Conservation (phyloP, 2,113 vertebrate genomes). For the Morone saxatilis region DNA sequence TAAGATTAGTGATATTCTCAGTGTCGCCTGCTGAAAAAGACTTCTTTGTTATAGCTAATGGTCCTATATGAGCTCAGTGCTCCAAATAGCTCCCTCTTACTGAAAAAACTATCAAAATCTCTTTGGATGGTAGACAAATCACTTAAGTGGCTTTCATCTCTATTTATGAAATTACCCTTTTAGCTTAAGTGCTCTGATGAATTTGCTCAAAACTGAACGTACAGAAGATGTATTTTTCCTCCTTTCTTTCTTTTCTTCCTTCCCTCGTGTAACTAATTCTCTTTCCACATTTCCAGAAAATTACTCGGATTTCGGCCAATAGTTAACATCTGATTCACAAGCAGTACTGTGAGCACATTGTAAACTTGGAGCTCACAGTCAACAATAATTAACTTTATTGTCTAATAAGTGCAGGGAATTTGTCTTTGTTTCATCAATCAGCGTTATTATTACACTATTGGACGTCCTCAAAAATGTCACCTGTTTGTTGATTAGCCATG, state of each 20-base stretch:
- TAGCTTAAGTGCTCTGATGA: conserved; percentile 71
- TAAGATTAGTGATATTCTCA: conserved; percentile 41
- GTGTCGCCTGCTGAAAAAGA: conserved; percentile 25
- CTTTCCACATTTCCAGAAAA: conserved; percentile 23
- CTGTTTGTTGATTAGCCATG: too few relatives aligned
- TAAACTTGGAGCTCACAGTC: neutral
- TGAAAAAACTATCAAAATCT: conserved; percentile 63
- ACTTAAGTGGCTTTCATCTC: conserved; percentile 60
- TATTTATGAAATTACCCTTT: conserved; percentile 77
- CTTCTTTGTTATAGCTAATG: conserved; percentile 57
- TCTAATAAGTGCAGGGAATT: neutral
- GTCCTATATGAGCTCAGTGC: conserved; percentile 24
- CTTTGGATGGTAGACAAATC: conserved; percentile 64
- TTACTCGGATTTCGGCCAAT: conserved; percentile 23
- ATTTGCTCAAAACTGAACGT: conserved; percentile 52
- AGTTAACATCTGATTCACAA: neutral
- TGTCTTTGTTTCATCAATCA: too few relatives aligned
- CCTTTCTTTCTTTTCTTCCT: neutral
- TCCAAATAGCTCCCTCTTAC: conserved; percentile 50
- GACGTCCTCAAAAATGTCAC: neutral
- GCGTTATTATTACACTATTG: neutral
- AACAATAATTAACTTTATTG: neutral
- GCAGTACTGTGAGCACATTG: neutral
- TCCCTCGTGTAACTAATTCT: conserved; percentile 13
- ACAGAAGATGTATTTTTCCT: conserved; percentile 37